These are phyloP conservation scores for Steinernema hermaphroditum DNA, from an alignment of 2,888 invertebrate species.

Conservation along the genomic window DNA sequence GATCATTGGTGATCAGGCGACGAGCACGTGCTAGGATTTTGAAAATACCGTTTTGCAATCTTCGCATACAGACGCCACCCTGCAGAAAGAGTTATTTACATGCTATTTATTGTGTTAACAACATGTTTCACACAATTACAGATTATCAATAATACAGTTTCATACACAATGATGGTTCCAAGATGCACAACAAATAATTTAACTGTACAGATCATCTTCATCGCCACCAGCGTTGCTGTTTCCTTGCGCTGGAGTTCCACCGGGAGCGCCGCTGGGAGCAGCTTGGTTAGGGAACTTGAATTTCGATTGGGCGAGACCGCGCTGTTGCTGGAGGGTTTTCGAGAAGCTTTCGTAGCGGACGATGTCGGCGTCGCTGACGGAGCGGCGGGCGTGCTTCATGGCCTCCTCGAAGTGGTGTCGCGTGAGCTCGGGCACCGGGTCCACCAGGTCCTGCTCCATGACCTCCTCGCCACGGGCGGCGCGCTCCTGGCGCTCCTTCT, in stretches of 20 bases:
- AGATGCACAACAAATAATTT: background rate
- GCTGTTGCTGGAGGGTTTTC: constrained; percentile 97
- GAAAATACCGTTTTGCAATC: no score
- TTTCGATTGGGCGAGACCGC: constrained; percentile 87
- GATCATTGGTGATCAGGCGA: no score
- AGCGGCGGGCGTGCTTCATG: constrained; percentile 72
- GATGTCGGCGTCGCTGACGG: constrained; percentile 98
- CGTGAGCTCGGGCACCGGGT: constrained; percentile 97
- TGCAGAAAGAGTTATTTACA: no score
- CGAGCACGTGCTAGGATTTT: no score
- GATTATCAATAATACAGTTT: background rate
- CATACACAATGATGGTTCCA: no score
- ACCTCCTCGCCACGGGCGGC: constrained; percentile 71
- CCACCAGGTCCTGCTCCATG: constrained; percentile 75
- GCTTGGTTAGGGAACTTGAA: constrained; percentile 74
- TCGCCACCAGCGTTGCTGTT: background rate
- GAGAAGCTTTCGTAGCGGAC: constrained; percentile 99
- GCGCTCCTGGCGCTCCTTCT: constrained; percentile 79
- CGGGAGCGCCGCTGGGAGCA: background rate
- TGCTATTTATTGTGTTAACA: background rate
- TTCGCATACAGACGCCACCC: no score
- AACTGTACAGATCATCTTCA: constrained; percentile 29
- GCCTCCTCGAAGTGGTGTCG: constrained; percentile 93
- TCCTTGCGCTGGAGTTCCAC: constrained; percentile 25
- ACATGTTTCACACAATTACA: constrained; percentile 3